Evolutionary conservation across 1,140 invertebrate species (phyloP), one percentile per base, ranked within the genome.

Genomic region (Drosophila azteca): DNA sequence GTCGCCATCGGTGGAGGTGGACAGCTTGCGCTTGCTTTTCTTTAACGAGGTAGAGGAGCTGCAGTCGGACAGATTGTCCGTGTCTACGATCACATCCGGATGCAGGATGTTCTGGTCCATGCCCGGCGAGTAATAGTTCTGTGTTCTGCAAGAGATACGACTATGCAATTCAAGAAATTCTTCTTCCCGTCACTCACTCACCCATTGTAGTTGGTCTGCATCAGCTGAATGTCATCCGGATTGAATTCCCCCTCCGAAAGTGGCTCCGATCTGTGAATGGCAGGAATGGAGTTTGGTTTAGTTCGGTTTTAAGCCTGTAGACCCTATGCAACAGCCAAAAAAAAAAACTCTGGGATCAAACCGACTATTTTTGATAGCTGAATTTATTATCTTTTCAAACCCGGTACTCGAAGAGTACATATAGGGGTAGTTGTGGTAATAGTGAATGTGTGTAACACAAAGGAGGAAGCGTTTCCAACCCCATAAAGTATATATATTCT

Each of bases 161-260:
- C 11, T 4, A 29, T 20, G 1, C 1, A 6, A 15, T 15, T 17
- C 26, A 7, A 5, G 9, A 17, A 6, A 1, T 22, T 39, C 35
- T 39, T 11, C 35, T 13, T 4, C 4, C 26, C 5, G 9, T 2
- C 15, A 13, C 31, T 7, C 13, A 77, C 90, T 73, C 51, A 91
- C 90, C 90, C 90, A 80, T 91, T 91, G 59, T 91, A 91, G 49
- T 91, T 91, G 15, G 87, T 89, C 48, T 88, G 90, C 83, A 91
- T 91, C 7, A 91, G 50, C 29, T 91, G 90, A 50, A 91, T 91
- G 54, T 91, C 90, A 58, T 91, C 90, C 20, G 90, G 90, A 62
- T 91, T 91, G 50, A 91, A 91, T 57, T 91, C 90, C 5, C 90
- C 90, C 41, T 91, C 90, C 0, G 90, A 91, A 6, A 91, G 76